Evolutionary conservation across 2,797 vertebrate species (phyloP).

Genomic region (Periparus ater): DNA sequence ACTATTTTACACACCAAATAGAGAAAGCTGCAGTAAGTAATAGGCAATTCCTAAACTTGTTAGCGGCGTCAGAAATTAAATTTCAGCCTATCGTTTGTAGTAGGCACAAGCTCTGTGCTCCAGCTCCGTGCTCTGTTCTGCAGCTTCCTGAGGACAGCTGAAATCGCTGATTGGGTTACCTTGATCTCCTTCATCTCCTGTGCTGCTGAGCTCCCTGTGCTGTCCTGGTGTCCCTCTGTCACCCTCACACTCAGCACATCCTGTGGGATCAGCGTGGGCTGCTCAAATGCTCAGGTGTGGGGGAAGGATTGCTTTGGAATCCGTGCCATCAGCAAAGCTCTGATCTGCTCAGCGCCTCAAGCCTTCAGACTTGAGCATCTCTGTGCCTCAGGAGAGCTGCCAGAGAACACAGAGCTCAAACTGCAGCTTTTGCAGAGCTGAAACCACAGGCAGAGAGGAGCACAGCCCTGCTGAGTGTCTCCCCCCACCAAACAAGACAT

Average conservation of each 20-base stretch:
- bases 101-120: neutral
- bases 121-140: neutral
- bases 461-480: neutral
- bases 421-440: neutral
- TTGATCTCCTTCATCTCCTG: too few species aligned
- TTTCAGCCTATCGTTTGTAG: neutral
- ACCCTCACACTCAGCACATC: neutral
- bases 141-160: neutral
- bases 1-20: neutral
- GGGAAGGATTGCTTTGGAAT: neutral
- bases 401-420: neutral
- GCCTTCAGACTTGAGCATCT: fast-evolving
- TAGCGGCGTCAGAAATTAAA: neutral
- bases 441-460: neutral
- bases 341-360: neutral
- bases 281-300: neutral
- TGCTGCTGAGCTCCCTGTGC: neutral
- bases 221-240: neutral
- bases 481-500: neutral
- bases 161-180: neutral
- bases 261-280: neutral
- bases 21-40: slow-evolving; percentile 16
- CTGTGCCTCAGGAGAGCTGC: neutral
- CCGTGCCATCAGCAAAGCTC: too few species aligned
- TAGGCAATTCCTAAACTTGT: slow-evolving; percentile 6